Evolutionary conservation across 2,888 invertebrate species (phyloP), one percentile per base, ranked within the genome.

Genomic region (Agrochola lychnidis): DNA sequence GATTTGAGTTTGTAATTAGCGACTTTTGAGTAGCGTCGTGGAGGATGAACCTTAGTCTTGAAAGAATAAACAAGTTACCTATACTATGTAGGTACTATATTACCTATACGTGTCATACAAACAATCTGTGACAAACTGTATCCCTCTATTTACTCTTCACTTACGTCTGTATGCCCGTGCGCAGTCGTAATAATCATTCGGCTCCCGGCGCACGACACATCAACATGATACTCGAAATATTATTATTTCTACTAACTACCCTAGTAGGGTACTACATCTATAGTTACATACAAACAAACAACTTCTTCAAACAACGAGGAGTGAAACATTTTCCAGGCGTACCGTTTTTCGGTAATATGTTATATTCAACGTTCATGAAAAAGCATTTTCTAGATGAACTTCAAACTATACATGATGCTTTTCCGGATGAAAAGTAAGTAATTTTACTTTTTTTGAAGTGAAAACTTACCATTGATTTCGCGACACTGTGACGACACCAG

Each of bases 321-420:
- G 86, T 96, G 2, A 96, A 93, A 59, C 93, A 89, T 77, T 36
- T 92, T 0, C 91, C 94, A 0, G 94, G 94, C 0, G 66, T 92
- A 22, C 96, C 96, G 0, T 10, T 95, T 4, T 95, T 96, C 68
- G 96, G 96, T 0, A 96, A 96, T 64, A 77, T 83, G 0, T 73
- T 91, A 0, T 73, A 81, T 0, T 90, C 91, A 62, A 90, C 91
- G 0, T 86, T 94, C 5, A 12, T 85, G 42, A 93, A 77, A 70
- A 87, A 74, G 10, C 96, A 96, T 84, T 40, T 91, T 2, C 12
- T 91, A 30, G 91, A 94, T 3, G 95, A 95, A 68, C 19, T 95
- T 0, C 89, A 93, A 73, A 86, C 78, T 0, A 87, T 94, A 0
- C 94, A 95, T 69, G 91, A 81, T n/a, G 91, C 93, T 7, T 95